Evolutionary conservation across 2,113 vertebrate genomes (phyloP).

Genomic region (Mustela lutreola): DNA sequence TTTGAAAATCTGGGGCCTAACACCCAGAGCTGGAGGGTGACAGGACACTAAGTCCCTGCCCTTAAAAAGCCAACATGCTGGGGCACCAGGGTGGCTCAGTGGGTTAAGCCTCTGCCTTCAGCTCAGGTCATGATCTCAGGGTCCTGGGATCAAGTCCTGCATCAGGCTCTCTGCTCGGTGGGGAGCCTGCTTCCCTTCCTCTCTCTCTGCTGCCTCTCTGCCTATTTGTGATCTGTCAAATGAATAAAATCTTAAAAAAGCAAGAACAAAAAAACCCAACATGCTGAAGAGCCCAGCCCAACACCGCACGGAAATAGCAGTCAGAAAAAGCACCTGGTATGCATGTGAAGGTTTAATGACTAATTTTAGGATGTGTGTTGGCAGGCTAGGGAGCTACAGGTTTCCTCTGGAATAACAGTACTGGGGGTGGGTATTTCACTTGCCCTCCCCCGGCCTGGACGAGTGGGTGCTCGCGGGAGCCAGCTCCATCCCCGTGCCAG

Average conservation of each 20-base stretch:
- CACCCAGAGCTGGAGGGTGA: background rate
- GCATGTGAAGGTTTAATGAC: background rate
- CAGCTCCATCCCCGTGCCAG: background rate
- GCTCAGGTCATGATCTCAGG: no score
- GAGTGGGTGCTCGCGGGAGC: background rate
- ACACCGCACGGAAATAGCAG: background rate
- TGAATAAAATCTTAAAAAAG: no score
- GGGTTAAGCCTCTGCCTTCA: no score
- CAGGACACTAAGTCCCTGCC: background rate
- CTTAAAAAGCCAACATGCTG: background rate
- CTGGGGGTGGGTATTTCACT: no score
- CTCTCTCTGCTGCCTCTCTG: no score
- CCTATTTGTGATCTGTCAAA: no score
- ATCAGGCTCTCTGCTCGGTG: no score
- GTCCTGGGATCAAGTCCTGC: no score
- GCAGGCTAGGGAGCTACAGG: background rate
- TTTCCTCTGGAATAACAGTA: background rate
- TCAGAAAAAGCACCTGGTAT: background rate
- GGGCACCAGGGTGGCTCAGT: no score
- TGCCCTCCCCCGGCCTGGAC: background rate
- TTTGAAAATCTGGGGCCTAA: background rate
- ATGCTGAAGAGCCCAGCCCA: background rate
- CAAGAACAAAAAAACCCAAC: background rate
- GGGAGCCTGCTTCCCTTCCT: no score
- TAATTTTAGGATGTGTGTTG: background rate